Evolutionary conservation across 1,140 invertebrate species (phyloP), one percentile per base, ranked within the genome.

Genomic region (Neodiprion lecontei): DNA sequence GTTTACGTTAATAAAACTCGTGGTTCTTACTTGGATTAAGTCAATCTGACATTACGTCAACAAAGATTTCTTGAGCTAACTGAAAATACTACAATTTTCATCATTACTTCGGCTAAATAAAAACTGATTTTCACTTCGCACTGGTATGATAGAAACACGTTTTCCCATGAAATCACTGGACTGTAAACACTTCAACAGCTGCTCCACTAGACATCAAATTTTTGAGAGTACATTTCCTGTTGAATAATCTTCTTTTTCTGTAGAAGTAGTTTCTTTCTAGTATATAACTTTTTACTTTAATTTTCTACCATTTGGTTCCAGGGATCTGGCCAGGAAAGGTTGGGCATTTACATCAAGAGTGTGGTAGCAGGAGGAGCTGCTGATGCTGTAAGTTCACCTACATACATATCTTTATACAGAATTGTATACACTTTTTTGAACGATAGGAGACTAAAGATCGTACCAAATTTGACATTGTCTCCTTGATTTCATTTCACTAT

Each of bases 301-400:
- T 72, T 23, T 50, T 48, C 69, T 23, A 75, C 61, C 65, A 79
- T 76, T 84, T 84, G 79, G 76, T 86, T 89, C 40, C 83, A 96
- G 95, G 96, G 97, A 48, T 93, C 95, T 66, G 94, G 94, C n/a
- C 96, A 97, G 84, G 94, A 95, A 81, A 93, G 96, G 80, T 89
- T 98, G 67, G 98, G 98, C 50, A 99, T 99, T 84, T 99, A 99
- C 86, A 98, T 99, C 74, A 99, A 99, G 89, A 98, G 97, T 73
- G 97, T 99, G 23, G 97, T 99, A 47, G 93, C 96, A 75, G 97
- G 97, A 68, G 98, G 98, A 69, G 97, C 97, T 69, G 98, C 98
- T 28, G 97, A 98, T 89, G 92, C 95, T 76, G 93, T 94, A 88
- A 93, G 91, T 91, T 73, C 40, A 49, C 7, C 67, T 50, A 17